Conservation (phyloP, 2,797 vertebrate genomes). For the Tauraco hartlaubi region DNA sequence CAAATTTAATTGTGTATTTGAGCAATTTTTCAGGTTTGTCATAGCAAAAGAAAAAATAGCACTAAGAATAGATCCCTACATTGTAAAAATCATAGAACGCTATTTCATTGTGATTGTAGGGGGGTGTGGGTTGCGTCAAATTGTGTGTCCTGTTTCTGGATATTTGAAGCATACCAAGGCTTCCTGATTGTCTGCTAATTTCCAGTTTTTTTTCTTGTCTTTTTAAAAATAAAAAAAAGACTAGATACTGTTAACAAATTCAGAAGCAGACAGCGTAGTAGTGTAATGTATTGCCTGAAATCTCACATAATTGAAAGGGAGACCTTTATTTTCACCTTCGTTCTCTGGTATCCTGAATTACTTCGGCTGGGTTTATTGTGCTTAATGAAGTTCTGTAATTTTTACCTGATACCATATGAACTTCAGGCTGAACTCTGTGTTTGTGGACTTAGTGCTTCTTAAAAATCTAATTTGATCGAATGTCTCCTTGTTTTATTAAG, state of each 20-base stretch:
- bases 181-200: neutral
- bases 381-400: neutral
- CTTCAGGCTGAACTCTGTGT: neutral
- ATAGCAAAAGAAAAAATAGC: neutral
- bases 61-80: neutral
- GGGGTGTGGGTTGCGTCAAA: fast-evolving
- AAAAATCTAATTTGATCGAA: neutral
- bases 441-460: neutral
- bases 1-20: conserved; percentile 20
- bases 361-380: neutral
- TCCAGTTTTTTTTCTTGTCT: neutral
- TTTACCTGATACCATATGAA: neutral
- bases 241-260: neutral
- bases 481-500: neutral
- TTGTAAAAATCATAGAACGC: neutral
- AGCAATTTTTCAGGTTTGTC: conserved; percentile 28
- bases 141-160: neutral
- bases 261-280: neutral
- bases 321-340: neutral
- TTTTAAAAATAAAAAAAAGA: neutral
- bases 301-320: neutral
- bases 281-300: neutral
- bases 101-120: neutral
- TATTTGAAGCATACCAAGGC: neutral
- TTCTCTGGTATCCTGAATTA: neutral